These are phyloP conservation scores for Benitochromis conjunctus DNA, from an alignment of 2,113 vertebrate genomes.

Conservation along the genomic window DNA sequence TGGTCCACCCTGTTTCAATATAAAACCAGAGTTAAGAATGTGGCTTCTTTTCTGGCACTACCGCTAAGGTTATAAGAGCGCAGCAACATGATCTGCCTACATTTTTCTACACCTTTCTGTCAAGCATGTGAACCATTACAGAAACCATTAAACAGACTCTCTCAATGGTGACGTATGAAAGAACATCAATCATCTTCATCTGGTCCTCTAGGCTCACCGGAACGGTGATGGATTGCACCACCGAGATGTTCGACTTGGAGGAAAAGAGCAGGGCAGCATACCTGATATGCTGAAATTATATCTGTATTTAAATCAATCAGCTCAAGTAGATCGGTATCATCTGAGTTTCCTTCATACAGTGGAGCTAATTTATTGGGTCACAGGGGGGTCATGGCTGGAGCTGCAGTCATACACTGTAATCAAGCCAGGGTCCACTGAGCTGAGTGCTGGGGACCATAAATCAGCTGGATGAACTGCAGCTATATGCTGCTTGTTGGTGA, in stretches of 20 bases:
- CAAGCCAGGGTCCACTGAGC: slow-evolving; percentile 36
- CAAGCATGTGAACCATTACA: slow-evolving; percentile 23
- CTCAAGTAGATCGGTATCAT: slow-evolving; percentile 41
- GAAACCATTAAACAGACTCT: slow-evolving; percentile 7
- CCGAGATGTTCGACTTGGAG: slow-evolving; percentile 27
- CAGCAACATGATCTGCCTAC: neutral
- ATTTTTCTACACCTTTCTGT: neutral
- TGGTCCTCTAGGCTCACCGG: slow-evolving; percentile 18
- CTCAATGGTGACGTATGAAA: slow-evolving; percentile 10
- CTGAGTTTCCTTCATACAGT: slow-evolving; percentile 28
- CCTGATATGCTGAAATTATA: slow-evolving; percentile 51
- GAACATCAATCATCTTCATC: slow-evolving; percentile 34
- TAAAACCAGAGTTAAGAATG: slow-evolving; percentile 5
- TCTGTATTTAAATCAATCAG: slow-evolving; percentile 57
- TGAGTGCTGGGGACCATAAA: slow-evolving; percentile 31
- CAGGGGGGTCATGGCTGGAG: slow-evolving; percentile 47
- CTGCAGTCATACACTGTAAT: slow-evolving; percentile 52
- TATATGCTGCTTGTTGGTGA: neutral
- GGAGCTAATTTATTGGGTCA: slow-evolving; percentile 58
- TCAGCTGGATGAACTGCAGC: slow-evolving; percentile 20
- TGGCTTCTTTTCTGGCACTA: neutral
- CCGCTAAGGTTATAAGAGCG: neutral
- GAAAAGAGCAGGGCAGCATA: slow-evolving; percentile 20
- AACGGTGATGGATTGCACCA: slow-evolving; percentile 52
- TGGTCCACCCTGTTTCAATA: neutral